Evolutionary conservation across 64 coral and sea anemone species (phyloP), one percentile per base, ranked within the genome.

Genomic region (Actinia tenebrosa): DNA sequence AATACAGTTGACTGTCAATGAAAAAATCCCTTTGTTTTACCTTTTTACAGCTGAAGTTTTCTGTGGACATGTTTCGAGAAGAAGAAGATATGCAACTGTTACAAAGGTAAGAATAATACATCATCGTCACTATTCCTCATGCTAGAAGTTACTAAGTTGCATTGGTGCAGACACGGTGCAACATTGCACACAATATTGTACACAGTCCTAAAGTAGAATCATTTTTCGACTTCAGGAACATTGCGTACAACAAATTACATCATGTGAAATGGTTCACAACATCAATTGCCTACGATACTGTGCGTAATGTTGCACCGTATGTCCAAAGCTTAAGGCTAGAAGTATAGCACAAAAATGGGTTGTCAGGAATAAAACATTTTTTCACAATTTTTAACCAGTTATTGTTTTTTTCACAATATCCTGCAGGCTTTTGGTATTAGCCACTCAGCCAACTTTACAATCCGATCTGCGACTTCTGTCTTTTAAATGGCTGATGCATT

Each of bases 51-150:
- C 52, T 94, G 16, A 93, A 94, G 61, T 98, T 98, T 62, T 91
- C 88, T 44, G 86, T 84, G 30, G 90, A 98, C 37, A 92, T 98
- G 85, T 98, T 98, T 89, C 86, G 92, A 78, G 92, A 98, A 82
- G 80, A 87, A 19, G 96, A 98, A 44, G 93, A 92, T 18, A 30
- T 95, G 42, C 80, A 95, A 19, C 81, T 98, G 64, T 82, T 98
- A 18, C 93, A 98, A 87, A 95, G 95, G 95, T 94, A 71, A 50
- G 43, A 45, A 50, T 50, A 4, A 50, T 50, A 5, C 7, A 50
- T 50, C 47, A 50, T 50, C 7, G 47, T 50, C 47, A 50, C 47
- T 50, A 50, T 8, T 50, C 47, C 47, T 50, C 47, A 50, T 50
- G 7, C 47, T 4, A 50, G 47, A 50, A 50, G 47, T 50, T 50